Conservation (phyloP, 2,888 invertebrate genomes). For the Parasteatoda lunata region DNA sequence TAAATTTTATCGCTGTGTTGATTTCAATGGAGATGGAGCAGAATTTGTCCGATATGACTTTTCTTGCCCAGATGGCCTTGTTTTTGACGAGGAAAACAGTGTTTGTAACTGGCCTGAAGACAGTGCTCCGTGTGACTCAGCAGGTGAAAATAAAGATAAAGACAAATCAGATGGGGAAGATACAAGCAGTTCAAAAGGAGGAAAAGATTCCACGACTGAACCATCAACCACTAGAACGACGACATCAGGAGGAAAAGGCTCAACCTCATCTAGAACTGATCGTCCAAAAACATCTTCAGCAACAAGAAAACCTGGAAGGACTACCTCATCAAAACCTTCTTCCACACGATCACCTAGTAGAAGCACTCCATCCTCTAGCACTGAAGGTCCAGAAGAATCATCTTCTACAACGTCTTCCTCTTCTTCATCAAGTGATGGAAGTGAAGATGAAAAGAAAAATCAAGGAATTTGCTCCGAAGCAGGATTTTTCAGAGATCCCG, state of each 20-base stretch:
- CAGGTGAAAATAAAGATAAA: neutral
- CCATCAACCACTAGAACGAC: neutral
- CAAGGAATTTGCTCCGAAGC: conserved; percentile 50
- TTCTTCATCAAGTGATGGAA: conserved; percentile 12
- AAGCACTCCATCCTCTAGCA: neutral
- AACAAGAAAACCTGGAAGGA: conserved; percentile 9
- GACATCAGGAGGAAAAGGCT: neutral
- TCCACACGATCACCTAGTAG: conserved; percentile 9
- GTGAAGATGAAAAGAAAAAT: neutral
- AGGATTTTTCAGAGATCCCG: conserved; percentile 68
- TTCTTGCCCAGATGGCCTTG: conserved; percentile 85
- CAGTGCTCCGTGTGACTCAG: conserved; percentile 80
- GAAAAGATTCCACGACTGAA: conserved; percentile 17
- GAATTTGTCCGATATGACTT: conserved; percentile 85
- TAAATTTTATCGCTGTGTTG: conserved; percentile 86
- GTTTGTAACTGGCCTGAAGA: conserved; percentile 86
- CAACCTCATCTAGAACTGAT: neutral
- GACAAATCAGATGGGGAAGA: neutral
- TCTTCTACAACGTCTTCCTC: neutral
- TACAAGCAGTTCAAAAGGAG: neutral
- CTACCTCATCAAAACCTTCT: neutral
- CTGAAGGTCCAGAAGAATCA: neutral
- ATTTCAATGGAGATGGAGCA: conserved; percentile 84
- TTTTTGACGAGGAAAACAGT: conserved; percentile 79
- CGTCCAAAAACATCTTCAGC: neutral